phyloP scores from a whole-genome alignment of 1,140 invertebrate genomes.

The Psilanteris sp. region DNA sequence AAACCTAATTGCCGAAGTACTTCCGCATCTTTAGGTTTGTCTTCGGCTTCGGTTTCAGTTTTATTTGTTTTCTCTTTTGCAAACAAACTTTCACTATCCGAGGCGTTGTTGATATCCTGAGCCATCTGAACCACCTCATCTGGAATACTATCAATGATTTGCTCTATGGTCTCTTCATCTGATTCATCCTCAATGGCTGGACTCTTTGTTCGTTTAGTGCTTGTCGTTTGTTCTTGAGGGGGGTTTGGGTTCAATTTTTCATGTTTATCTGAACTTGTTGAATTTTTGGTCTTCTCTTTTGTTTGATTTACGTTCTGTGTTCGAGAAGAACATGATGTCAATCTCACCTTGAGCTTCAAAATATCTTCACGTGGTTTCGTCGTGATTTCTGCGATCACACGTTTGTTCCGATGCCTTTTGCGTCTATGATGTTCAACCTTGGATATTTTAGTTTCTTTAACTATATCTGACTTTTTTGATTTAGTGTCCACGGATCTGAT shows the following conservation, averaged over 20 bases:
- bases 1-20: constrained; percentile 70
- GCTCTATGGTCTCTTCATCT: constrained; percentile 68
- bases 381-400: constrained; percentile 75
- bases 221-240: constrained; percentile 47
- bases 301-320: constrained; percentile 63
- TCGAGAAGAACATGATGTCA: constrained; percentile 73
- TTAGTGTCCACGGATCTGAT: constrained; percentile 68
- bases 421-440: constrained; percentile 73
- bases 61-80: constrained; percentile 19
- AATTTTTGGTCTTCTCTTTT: constrained; percentile 67
- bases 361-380: constrained; percentile 74
- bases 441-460: constrained; percentile 58
- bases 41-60: constrained; percentile 15
- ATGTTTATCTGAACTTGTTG: constrained; percentile 63
- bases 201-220: constrained; percentile 26
- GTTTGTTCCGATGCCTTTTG: constrained; percentile 73
- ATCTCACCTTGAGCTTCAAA: constrained; percentile 72
- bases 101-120: constrained; percentile 43
- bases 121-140: constrained; percentile 70
- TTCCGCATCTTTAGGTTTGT: constrained; percentile 69
- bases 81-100: not conserved
- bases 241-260: constrained; percentile 66
- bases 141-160: constrained; percentile 73
- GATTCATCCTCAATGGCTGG: constrained; percentile 17
- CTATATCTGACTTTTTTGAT: constrained; percentile 32